These are phyloP conservation scores for Pelusios castaneus DNA, from an alignment of 2,113 vertebrate genomes.

Conservation along the genomic window DNA sequence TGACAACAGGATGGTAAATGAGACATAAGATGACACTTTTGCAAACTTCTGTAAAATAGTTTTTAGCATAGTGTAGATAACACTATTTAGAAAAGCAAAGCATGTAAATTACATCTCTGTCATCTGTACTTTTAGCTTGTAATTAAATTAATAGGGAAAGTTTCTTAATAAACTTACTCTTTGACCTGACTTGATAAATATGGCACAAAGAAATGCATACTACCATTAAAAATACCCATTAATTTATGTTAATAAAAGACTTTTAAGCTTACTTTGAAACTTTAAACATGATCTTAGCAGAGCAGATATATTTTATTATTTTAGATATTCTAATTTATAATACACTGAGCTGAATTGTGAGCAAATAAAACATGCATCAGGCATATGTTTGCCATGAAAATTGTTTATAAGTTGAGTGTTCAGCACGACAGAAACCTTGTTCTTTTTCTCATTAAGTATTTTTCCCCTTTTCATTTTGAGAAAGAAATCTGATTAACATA, in stretches of 20 bases:
- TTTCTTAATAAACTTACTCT: not conserved
- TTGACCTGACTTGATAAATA: not conserved
- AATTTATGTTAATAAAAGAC: not conserved
- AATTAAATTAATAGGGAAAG: not conserved
- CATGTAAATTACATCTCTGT: not conserved
- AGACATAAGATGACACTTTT: not conserved
- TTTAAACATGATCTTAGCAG: rapidly evolving
- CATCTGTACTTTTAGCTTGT: not conserved
- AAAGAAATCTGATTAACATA: conserved; percentile 32
- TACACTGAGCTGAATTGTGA: not conserved
- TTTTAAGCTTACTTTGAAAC: not conserved
- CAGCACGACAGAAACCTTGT: conserved; percentile 24
- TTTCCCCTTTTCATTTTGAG: conserved; percentile 34
- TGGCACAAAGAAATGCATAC: not conserved
- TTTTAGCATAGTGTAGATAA: conserved; percentile 20
- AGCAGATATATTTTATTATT: conserved; percentile 30
- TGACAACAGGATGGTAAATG: conserved; percentile 23
- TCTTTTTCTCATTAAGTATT: conserved; percentile 34
- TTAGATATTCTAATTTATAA: not conserved
- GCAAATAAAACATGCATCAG: conserved; percentile 22
- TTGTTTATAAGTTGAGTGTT: conserved; percentile 36
- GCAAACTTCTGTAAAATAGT: not conserved
- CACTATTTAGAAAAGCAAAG: not conserved
- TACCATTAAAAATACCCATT: not conserved
- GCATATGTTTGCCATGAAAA: conserved; percentile 41